These are phyloP conservation scores for Platysternon megacephalum DNA, from an alignment of 2,113 vertebrate species.

Conservation along the genomic window DNA sequence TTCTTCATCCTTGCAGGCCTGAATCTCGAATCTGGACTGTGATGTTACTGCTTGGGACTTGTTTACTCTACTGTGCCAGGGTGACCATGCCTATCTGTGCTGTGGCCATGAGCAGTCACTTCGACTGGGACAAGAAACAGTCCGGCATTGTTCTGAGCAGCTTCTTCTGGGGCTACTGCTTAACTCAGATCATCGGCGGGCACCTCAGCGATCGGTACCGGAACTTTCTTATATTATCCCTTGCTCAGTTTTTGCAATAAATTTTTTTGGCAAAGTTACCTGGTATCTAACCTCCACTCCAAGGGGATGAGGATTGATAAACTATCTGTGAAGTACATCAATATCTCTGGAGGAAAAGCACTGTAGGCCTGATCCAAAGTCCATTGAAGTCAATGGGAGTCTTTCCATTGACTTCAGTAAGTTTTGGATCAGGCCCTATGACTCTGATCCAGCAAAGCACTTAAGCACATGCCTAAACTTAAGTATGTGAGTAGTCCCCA, in stretches of 20 bases:
- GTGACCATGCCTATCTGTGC: slow-evolving; percentile 92
- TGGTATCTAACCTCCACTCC: background rate
- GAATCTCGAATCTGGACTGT: slow-evolving; percentile 87
- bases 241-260: background rate
- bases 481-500: background rate
- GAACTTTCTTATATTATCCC: background rate
- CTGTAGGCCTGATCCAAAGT: background rate
- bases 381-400: background rate
- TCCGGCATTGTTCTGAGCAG: slow-evolving; percentile 92
- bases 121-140: slow-evolving; percentile 93
- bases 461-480: fast-evolving
- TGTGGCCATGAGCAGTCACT: slow-evolving; percentile 87
- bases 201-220: slow-evolving; percentile 90
- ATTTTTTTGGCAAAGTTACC: fast-evolving
- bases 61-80: slow-evolving; percentile 92
- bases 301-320: background rate
- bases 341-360: background rate
- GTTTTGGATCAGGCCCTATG: background rate
- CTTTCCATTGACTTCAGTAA: background rate
- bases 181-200: slow-evolving; percentile 93
- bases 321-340: background rate
- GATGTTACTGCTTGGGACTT: slow-evolving; percentile 91
- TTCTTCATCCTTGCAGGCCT: slow-evolving; percentile 76
- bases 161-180: slow-evolving; percentile 98
- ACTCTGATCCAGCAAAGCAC: background rate